A percentile compares a stretch with the other conserved stretches of the same genome.
phyloP scores from a whole-genome alignment of 2,797 vertebrate species.

The Eulemur coronatus region DNA sequence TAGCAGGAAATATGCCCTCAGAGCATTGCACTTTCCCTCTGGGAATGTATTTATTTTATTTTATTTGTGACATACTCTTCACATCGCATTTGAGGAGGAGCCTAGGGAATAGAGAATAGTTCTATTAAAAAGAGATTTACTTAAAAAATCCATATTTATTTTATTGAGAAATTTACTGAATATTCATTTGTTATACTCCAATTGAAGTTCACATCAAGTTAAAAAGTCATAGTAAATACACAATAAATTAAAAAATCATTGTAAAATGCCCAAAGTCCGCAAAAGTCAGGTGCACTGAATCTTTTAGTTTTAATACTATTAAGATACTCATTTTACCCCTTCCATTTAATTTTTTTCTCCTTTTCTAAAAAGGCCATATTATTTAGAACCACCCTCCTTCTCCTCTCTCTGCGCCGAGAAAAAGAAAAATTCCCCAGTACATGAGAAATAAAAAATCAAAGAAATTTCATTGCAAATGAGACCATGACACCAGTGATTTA shows the following conservation, averaged over 20 bases:
- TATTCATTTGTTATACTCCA: background rate
- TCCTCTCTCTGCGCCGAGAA: rapidly evolving
- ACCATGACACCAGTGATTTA: slow-evolving; percentile 47
- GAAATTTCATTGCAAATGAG: slow-evolving; percentile 35
- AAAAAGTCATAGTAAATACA: background rate
- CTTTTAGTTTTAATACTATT: slow-evolving; percentile 4
- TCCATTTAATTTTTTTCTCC: slow-evolving; percentile 15
- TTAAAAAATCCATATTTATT: background rate
- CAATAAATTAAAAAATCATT: background rate
- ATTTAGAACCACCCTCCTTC: background rate
- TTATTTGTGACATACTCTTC: background rate
- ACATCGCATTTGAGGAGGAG: background rate
- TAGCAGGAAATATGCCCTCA: background rate
- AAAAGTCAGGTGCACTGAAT: background rate
- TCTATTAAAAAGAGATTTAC: background rate
- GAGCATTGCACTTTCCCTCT: background rate
- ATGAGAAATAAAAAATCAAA: slow-evolving; percentile 38
- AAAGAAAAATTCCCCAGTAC: background rate
- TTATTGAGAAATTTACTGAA: background rate
- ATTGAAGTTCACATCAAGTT: background rate
- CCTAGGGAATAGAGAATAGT: background rate
- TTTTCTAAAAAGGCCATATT: slow-evolving; percentile 23
- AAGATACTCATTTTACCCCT: background rate
- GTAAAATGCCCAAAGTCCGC: background rate
- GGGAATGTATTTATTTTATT: slow-evolving; percentile 18